phyloP scores from a whole-genome alignment of 1,140 invertebrate species.

The Drosophila yakuba region DNA sequence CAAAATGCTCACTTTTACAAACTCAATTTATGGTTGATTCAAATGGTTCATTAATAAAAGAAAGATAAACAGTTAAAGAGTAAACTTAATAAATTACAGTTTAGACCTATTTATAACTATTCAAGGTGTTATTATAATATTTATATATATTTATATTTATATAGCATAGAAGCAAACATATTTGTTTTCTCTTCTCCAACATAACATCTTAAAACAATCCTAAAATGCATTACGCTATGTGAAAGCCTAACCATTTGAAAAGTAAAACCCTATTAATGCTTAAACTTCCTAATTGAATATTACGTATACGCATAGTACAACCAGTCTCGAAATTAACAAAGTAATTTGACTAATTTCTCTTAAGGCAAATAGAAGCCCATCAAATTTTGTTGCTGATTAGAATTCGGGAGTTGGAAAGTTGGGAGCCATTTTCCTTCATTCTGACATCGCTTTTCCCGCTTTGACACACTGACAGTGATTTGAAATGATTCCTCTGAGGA shows the following conservation, averaged over 20 bases:
- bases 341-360: constrained; percentile 15
- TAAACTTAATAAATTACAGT: no score
- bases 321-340: neutral
- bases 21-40: neutral
- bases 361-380: constrained; percentile 28
- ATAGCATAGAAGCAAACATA: no score
- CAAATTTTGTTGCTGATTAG: constrained; percentile 24
- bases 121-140: no score
- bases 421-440: neutral
- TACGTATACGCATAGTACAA: constrained; percentile 8
- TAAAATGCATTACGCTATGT: no score
- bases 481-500: constrained; percentile 13
- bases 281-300: constrained; percentile 2
- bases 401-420: constrained; percentile 26
- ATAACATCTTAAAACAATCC: no score
- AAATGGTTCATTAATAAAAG: no score
- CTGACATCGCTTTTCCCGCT: constrained; percentile 17
- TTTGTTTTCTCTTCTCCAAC: no score
- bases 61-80: no score
- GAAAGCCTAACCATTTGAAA: no score
- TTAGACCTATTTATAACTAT: no score
- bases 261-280: no score
- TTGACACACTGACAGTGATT: constrained; percentile 43
- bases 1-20: neutral
- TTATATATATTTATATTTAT: no score